phyloP scores from a whole-genome alignment of 30 jellyfish, hydroid and myxozoan genomes.

The Turritopsis dohrnii region DNA sequence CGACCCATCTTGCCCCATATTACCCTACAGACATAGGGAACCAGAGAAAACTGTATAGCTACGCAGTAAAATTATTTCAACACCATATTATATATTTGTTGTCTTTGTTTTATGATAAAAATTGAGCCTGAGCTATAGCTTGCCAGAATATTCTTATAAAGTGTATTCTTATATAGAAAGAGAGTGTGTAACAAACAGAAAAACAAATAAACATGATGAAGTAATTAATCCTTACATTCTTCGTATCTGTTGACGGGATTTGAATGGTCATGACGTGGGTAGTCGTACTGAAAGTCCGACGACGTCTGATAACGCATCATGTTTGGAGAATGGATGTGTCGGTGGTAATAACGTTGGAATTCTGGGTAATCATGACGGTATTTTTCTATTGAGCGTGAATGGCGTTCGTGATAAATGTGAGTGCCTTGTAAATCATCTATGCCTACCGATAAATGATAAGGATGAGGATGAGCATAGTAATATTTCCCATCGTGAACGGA shows the following conservation, averaged over 20 bases:
- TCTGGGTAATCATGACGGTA: constrained; percentile 6
- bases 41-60: no score
- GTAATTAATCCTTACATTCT: background rate
- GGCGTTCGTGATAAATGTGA: constrained; percentile 16
- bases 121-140: no score
- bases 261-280: background rate
- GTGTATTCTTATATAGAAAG: no score
- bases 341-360: background rate
- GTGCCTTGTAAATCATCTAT: constrained; percentile 14
- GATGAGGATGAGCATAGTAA: background rate
- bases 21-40: no score
- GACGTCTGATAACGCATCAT: background rate
- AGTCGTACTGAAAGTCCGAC: background rate
- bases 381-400: background rate
- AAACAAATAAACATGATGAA: background rate
- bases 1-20: no score
- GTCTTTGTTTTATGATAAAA: no score
- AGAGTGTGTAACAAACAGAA: background rate
- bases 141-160: no score
- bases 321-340: background rate
- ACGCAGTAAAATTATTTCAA: no score
- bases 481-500: background rate
- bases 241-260: background rate
- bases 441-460: background rate
- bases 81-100: no score